Percentiles rank a stretch among this genome's conserved stretches.
Conservation (phyloP, 2,113 vertebrate genomes). For the Lasiurus borealis region DNA sequence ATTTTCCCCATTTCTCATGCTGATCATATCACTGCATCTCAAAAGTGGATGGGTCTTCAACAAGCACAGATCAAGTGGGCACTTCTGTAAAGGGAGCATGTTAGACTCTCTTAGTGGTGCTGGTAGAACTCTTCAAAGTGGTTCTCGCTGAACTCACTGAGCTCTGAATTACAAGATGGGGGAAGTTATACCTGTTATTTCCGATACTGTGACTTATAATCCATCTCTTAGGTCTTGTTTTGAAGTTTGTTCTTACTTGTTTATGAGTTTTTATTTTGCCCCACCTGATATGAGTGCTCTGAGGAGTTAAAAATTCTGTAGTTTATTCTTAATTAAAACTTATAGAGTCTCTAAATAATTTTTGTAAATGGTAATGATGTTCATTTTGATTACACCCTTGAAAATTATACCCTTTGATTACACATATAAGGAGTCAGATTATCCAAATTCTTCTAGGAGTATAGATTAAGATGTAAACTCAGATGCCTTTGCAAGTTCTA, state of each 20-base stretch:
- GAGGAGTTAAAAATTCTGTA: neutral
- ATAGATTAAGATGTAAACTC: conserved; percentile 22
- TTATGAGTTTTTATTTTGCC: neutral
- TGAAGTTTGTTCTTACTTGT: neutral
- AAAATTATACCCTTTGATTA: too few relatives aligned
- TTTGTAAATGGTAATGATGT: neutral
- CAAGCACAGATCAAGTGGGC: neutral
- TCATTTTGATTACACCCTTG: conserved; percentile 19
- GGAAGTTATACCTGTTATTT: neutral
- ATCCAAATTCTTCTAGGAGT: neutral
- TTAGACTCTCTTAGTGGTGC: neutral
- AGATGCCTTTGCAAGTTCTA: neutral
- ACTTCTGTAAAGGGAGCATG: neutral
- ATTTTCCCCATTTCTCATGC: neutral
- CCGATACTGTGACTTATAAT: neutral
- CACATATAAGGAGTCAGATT: neutral
- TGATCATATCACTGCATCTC: neutral
- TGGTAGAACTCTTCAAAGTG: conserved; percentile 8
- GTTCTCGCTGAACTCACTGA: neutral
- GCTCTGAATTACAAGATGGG: conserved; percentile 2
- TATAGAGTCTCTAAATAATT: neutral
- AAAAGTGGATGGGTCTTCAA: neutral
- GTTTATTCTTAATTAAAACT: conserved; percentile 4
- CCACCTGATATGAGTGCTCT: neutral
- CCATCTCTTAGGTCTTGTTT: neutral